These are phyloP conservation scores for Biston betularia DNA, from an alignment of 2,888 invertebrate species.

Conservation along the genomic window DNA sequence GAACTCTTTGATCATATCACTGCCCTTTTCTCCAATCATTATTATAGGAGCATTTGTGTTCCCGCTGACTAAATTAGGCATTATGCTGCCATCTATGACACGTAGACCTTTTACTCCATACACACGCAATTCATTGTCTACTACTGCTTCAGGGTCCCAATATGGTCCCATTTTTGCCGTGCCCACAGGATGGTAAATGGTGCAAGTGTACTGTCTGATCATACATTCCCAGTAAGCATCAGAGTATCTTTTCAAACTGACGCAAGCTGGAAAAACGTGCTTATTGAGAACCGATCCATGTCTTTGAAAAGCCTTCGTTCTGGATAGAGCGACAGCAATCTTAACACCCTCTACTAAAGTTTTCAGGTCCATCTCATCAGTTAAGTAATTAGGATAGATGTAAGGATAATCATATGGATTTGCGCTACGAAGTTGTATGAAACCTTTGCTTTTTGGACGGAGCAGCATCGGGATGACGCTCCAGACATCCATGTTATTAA, in stretches of 20 bases:
- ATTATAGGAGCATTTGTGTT: slow-evolving; percentile 95
- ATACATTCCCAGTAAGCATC: slow-evolving; percentile 95
- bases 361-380: slow-evolving; percentile 91
- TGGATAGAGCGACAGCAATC: slow-evolving; percentile 92
- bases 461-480: slow-evolving; percentile 94
- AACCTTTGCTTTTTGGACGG: slow-evolving; percentile 94
- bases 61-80: slow-evolving; percentile 94
- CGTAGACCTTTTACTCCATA: slow-evolving; percentile 92
- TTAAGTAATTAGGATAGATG: slow-evolving; percentile 96
- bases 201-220: slow-evolving; percentile 93
- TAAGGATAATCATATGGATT: slow-evolving; percentile 96
- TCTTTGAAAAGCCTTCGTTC: slow-evolving; percentile 91
- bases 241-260: slow-evolving; percentile 88
- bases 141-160: slow-evolving; percentile 94
- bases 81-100: slow-evolving; percentile 94
- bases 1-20: slow-evolving; percentile 94
- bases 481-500: slow-evolving; percentile 92
- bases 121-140: slow-evolving; percentile 92
- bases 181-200: slow-evolving; percentile 95
- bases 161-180: slow-evolving; percentile 96
- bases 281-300: slow-evolving; percentile 90
- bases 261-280: slow-evolving; percentile 92
- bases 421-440: slow-evolving; percentile 91
- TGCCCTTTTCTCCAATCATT: slow-evolving; percentile 96
- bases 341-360: slow-evolving; percentile 94